A percentile compares a stretch with the other conserved stretches of the same genome.
These are phyloP conservation scores for Rhynchonycteris naso DNA, from an alignment of 2,797 vertebrate species.

Conservation along the genomic window DNA sequence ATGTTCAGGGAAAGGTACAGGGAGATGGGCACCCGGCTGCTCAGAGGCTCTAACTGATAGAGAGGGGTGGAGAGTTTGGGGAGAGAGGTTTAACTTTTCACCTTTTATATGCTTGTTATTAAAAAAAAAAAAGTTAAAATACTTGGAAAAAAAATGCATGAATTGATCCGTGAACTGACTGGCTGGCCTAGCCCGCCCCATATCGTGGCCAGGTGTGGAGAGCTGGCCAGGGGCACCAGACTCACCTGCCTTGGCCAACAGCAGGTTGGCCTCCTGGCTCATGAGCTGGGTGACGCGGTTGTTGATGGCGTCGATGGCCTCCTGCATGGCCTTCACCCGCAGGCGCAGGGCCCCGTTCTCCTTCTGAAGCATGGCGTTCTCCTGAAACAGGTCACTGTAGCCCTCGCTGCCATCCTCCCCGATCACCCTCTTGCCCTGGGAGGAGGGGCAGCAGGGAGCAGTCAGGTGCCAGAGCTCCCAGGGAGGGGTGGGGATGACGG, in stretches of 20 bases:
- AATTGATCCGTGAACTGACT: neutral
- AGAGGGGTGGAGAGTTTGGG: no score
- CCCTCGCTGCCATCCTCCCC: conserved; percentile 93
- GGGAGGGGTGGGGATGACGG: accelerated
- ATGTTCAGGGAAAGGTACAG: neutral
- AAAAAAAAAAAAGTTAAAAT: neutral
- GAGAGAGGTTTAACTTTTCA: neutral
- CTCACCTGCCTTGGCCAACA: conserved; percentile 95
- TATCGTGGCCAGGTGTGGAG: accelerated
- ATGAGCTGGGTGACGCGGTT: conserved; percentile 94
- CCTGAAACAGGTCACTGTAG: conserved; percentile 94
- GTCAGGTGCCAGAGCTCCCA: neutral
- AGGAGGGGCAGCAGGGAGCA: neutral
- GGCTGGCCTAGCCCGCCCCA: neutral
- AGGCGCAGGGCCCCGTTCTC: conserved; percentile 93
- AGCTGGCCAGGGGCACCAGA: neutral
- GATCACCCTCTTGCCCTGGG: conserved; percentile 94
- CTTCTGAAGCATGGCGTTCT: conserved; percentile 95
- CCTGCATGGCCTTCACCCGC: conserved; percentile 97
- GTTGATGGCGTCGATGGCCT: conserved; percentile 97
- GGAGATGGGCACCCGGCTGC: neutral
- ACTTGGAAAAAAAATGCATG: neutral
- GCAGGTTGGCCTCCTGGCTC: conserved; percentile 93
- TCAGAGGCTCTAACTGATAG: neutral
- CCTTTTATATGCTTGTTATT: neutral